A percentile compares a stretch with the other conserved stretches of the same genome.
Evolutionary conservation across 2,113 vertebrate genomes (phyloP).

Genomic region (Ranitomeya imitator): DNA sequence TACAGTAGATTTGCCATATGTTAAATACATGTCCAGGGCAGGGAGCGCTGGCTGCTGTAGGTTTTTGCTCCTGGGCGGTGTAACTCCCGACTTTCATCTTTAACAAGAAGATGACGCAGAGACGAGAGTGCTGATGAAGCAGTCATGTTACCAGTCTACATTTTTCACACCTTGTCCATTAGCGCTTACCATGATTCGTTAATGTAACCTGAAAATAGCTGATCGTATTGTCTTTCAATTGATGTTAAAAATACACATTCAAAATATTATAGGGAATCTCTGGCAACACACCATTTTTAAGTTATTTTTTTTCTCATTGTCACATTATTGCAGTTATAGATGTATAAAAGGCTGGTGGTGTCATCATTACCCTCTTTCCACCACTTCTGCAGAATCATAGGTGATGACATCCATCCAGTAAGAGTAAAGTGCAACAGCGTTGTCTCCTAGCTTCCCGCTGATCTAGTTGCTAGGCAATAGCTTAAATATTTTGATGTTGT

Average conservation of each 20-base stretch:
- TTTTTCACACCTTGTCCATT: not conserved
- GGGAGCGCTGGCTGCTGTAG: no score
- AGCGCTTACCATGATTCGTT: not conserved
- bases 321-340: not conserved
- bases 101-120: not conserved
- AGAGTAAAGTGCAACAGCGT: not conserved
- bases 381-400: not conserved
- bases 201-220: not conserved
- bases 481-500: conserved; percentile 18
- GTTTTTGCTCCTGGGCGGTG: not conserved
- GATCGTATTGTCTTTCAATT: not conserved
- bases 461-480: not conserved
- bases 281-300: no score
- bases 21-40: no score
- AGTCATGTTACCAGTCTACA: not conserved
- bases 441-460: not conserved
- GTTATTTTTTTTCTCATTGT: no score
- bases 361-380: not conserved
- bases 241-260: not conserved
- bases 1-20: no score
- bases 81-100: not conserved
- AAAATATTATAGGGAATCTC: no score
- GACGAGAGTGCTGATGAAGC: not conserved
- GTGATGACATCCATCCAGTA: not conserved
- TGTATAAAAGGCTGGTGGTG: not conserved